Conservation (phyloP, 1,140 invertebrate species). For the Rhynchophorus ferrugineus region DNA sequence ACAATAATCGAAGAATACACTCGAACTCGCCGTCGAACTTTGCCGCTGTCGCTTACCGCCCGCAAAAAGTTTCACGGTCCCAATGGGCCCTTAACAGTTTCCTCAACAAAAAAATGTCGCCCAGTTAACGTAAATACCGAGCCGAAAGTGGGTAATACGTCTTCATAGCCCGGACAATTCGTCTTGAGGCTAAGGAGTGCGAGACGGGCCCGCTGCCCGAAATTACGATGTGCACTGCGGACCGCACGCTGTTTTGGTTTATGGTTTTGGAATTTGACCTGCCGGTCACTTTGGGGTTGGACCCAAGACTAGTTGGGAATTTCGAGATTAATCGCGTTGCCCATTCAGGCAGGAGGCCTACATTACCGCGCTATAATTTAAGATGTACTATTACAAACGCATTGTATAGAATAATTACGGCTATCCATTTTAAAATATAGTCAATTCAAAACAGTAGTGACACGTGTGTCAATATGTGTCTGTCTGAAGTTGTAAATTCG, state of each 20-base stretch:
- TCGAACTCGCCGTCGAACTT: too few species aligned
- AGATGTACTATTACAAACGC: too few species aligned
- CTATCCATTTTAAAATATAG: too few species aligned
- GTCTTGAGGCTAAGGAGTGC: conserved; percentile 12
- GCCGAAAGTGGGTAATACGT: conserved; percentile 9
- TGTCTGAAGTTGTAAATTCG: too few species aligned
- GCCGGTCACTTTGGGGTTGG: not conserved
- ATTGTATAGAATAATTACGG: too few species aligned
- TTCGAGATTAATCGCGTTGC: not conserved
- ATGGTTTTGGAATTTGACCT: not conserved
- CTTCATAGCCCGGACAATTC: conserved; percentile 16
- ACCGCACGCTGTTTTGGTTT: not conserved
- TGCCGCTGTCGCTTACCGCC: too few species aligned
- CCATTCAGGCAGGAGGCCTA: too few species aligned
- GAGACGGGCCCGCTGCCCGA: conserved; percentile 16
- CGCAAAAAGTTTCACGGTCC: not conserved
- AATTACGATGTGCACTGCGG: conserved; percentile 9
- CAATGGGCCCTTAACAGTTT: not conserved
- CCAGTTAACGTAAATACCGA: conserved; percentile 11
- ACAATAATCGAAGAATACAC: too few species aligned
- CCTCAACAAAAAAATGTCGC: conserved; percentile 4
- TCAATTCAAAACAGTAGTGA: too few species aligned
- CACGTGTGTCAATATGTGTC: too few species aligned
- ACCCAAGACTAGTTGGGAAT: not conserved
- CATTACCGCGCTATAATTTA: too few species aligned